A percentile compares a stretch with the other conserved stretches of the same genome.
Conservation (phyloP, 2,113 vertebrate genomes). For the Smithornis capensis region DNA sequence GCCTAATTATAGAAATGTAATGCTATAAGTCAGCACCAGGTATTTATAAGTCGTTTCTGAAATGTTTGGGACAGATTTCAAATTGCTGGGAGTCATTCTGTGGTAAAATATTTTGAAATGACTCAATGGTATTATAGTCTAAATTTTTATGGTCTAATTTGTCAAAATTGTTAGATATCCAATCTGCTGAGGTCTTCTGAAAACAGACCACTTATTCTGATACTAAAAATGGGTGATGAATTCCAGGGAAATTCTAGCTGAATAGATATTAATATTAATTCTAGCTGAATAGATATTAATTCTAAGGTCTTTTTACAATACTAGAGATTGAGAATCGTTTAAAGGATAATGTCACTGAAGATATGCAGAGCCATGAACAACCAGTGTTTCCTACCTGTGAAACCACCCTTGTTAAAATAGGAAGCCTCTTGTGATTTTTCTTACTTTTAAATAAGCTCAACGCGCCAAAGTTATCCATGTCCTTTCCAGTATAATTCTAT, state of each 20-base stretch:
- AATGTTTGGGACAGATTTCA: neutral
- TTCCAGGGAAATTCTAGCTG: neutral
- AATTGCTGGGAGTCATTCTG: neutral
- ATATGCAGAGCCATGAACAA: neutral
- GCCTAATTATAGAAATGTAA: neutral
- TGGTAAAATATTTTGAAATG: neutral
- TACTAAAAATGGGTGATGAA: neutral
- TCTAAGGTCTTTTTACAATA: neutral
- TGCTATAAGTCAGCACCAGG: neutral
- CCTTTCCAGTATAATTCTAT: neutral
- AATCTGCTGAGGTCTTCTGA: neutral
- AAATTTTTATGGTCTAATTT: neutral
- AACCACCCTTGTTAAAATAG: neutral
- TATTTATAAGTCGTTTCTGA: neutral
- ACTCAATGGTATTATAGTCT: neutral
- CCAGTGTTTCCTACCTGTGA: neutral
- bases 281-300: no score
- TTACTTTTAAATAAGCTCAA: slow-evolving; percentile 1
- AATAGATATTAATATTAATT: no score
- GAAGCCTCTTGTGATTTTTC: neutral
- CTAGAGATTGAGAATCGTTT: neutral
- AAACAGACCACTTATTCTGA: neutral
- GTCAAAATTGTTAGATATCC: neutral
- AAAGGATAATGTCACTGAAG: neutral
- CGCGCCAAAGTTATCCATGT: slow-evolving; percentile 8